Evolutionary conservation across 2,888 invertebrate species (phyloP), one percentile per base, ranked within the genome.

Genomic region (Sipunculus nudus): DNA sequence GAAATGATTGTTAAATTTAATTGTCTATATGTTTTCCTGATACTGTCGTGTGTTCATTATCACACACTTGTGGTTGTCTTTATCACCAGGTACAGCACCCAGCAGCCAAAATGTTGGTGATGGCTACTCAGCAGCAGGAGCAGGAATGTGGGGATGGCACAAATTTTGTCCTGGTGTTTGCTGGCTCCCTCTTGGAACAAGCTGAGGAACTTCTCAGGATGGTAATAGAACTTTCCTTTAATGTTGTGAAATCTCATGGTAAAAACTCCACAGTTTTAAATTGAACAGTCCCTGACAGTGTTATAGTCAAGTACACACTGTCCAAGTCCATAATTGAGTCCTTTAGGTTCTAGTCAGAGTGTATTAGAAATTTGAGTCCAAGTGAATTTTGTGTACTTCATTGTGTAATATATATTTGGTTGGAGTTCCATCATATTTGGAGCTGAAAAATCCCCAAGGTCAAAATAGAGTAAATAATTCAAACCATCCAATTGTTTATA

Each of bases 131-230:
- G 85, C 98, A 97, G 93, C 98, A 99, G 85, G 98, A 99, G 84
- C 89, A 94, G 65, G 97, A 98, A 88, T 92, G 96, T 61, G 99
- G 99, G 4, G 99, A 99, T 87, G 98, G 97, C 58, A 99, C 99
- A 10, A 99, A 99, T 84, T 96, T 96, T 86, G 96, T 98, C 6
- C 91, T 99, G 47, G 92, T 98, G 10, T 87, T 99, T 55, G 93
- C 94, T 69, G 97, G 97, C 29, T 92, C 96, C 47, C 87, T 99
- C 21, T 86, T 99, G 6, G 94, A 96, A 84, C 89, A 89, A 61
- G 95, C 98, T 0, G 96, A 96, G 78, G 94, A 96, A 75, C 86
- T 99, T 10, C 86, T 99, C 38, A 90, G 93, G 69, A 88, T 98
- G 87, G 89, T 89, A 78, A 74, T 75, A 67, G 23, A 19, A 16